phyloP scores from a whole-genome alignment of 2,888 invertebrate genomes.

The Hydraecia micacea region DNA sequence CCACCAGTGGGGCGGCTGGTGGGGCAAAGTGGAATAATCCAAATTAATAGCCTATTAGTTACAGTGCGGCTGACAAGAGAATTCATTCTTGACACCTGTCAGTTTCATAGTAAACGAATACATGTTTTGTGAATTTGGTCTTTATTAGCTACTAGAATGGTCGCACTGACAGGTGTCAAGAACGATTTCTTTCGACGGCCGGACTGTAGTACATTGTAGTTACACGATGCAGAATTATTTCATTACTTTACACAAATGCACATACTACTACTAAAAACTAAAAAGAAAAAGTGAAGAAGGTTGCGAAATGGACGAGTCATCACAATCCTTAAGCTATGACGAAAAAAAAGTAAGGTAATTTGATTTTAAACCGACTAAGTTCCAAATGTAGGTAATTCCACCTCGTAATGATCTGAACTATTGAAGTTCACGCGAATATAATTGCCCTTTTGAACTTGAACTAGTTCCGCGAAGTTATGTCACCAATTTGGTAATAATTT shows the following conservation, averaged over 20 bases:
- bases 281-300: background rate
- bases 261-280: background rate
- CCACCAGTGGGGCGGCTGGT: too few species aligned
- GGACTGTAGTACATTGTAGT: too few species aligned
- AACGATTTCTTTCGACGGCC: too few species aligned
- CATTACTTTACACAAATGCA: background rate
- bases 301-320: background rate
- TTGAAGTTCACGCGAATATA: constrained; percentile 54
- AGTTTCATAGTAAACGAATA: background rate
- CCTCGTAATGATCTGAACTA: constrained; percentile 48
- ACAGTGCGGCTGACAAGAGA: background rate
- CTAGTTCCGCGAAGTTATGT: constrained; percentile 55
- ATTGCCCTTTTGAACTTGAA: constrained; percentile 56
- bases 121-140: background rate
- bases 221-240: background rate
- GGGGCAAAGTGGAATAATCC: too few species aligned
- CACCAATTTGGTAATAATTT: constrained; percentile 63
- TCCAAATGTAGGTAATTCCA: constrained; percentile 41
- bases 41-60: background rate
- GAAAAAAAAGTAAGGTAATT: constrained; percentile 1
- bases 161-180: background rate
- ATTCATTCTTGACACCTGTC: background rate
- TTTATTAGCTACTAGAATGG: background rate
- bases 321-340: background rate
- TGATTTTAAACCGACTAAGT: constrained; percentile 20